A percentile compares a stretch with the other conserved stretches of the same genome.
Conservation (phyloP, 1,140 invertebrate species). For the Philotrypesis tridentata region DNA sequence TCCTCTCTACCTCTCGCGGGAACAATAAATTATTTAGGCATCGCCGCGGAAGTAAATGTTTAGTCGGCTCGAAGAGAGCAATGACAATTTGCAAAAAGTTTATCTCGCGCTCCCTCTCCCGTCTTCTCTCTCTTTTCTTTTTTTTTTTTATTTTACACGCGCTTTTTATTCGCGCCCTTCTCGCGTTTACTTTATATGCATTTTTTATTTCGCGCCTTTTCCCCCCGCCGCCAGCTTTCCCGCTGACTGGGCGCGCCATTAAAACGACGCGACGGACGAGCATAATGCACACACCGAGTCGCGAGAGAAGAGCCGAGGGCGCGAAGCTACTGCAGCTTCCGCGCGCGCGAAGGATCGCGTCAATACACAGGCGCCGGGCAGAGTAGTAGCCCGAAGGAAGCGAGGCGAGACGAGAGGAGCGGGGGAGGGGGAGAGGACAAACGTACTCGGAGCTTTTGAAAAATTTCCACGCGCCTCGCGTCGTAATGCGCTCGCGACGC, state of each 20-base stretch:
- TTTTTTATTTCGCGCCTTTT: no score
- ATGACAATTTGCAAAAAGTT: neutral
- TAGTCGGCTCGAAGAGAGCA: neutral
- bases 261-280: neutral
- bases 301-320: neutral
- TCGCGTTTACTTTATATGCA: no score
- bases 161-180: no score
- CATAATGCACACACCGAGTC: no score
- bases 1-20: neutral
- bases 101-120: neutral
- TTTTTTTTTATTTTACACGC: no score
- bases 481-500: no score
- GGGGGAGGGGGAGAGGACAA: no score
- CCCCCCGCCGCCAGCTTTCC: no score
- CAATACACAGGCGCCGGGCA: neutral
- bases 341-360: neutral
- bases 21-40: slow-evolving; percentile 18
- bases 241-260: no score
- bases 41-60: neutral
- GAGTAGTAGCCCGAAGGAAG: neutral
- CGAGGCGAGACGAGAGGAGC: no score
- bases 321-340: neutral
- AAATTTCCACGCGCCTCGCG: neutral
- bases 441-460: neutral
- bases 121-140: neutral